Evolutionary conservation across 2,797 vertebrate species (phyloP).

Genomic region (Microctenopoma steveboyesi): DNA sequence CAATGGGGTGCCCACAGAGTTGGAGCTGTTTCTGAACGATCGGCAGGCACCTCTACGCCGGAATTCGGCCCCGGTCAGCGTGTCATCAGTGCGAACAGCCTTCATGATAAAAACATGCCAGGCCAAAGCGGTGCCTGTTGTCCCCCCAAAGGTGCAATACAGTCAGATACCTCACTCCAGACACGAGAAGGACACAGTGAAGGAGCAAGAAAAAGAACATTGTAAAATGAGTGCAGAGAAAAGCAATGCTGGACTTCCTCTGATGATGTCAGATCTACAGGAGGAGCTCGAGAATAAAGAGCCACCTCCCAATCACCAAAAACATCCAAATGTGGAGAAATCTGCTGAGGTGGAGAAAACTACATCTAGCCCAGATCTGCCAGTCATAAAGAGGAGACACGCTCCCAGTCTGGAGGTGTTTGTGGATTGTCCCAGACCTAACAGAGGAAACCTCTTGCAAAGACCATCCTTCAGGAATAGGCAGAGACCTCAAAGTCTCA

Average conservation of each 20-base stretch:
- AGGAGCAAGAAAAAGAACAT: constrained; percentile 75
- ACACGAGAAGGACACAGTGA: constrained; percentile 80
- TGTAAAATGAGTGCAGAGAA: constrained; percentile 70
- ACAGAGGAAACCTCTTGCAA: constrained; percentile 85
- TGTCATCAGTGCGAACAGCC: constrained; percentile 93
- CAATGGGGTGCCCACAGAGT: constrained; percentile 71
- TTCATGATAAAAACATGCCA: constrained; percentile 98
- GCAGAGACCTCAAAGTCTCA: constrained; percentile 96
- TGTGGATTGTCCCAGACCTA: constrained; percentile 89
- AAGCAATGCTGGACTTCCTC: constrained; percentile 68
- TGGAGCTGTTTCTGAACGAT: constrained; percentile 82
- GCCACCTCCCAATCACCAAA: constrained; percentile 69
- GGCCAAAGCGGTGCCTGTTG: constrained; percentile 94
- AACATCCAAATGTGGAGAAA: constrained; percentile 70
- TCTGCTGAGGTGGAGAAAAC: constrained; percentile 72
- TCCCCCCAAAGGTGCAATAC: constrained; percentile 95
- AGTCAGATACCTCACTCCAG: constrained; percentile 92
- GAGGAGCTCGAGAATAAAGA: constrained; percentile 86
- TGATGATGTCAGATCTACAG: constrained; percentile 80
- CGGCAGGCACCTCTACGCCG: constrained; percentile 87
- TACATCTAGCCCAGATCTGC: constrained; percentile 76
- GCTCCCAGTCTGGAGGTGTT: constrained; percentile 88
- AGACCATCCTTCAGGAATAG: constrained; percentile 93
- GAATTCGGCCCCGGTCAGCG: constrained; percentile 95
- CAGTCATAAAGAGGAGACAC: constrained; percentile 87